Evolutionary conservation across 2,113 vertebrate species (phyloP), one percentile per base, ranked within the genome.

Genomic region (Gymnocephalus cernua): DNA sequence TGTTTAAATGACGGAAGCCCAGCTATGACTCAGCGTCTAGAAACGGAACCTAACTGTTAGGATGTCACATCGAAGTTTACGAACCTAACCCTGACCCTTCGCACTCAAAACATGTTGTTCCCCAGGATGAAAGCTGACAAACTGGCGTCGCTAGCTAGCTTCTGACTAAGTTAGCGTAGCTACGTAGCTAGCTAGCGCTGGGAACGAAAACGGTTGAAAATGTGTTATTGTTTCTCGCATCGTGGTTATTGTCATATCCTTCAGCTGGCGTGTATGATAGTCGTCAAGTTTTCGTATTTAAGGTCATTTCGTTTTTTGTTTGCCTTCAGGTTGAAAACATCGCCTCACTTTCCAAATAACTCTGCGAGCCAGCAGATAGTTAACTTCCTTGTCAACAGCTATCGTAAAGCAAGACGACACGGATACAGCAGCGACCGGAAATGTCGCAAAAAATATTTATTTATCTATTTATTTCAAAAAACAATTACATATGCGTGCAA

Each of bases 101-200:
- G 4, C n/a, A 0, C 41, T 73, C 51, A 50, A 2, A 70, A 32
- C 82, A 85, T 59, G n/a, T 6, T 57, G 12, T 4, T 62, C 6
- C 14, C 27, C 29, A 2, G 47, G 18, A 4, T 0, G 16, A 48
- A 61, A 45, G 63, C 61, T 57, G 13, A 44, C 63, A 18, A 25
- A 56, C 64, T 54, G 56, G 32, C 53, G 25, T 18, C 25, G 32
- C 32, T 32, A 32, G 32, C 41, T 71, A 67, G 50, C 50, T 48
- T 25, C 59, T 25, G 54, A 69, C 79, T 82, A n/a, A 41, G 15
- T 45, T 74, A 76, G 77, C 72, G 78, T 66, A 81, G 83, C 84
- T 32, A 32, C 32, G 32, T 77, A 54, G 21, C 62, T 32, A 53
- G 56, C 75, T 86, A 57, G 67, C 70, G 54, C 50, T 15, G 56